Evolutionary conservation across 1,140 invertebrate genomes (phyloP), one percentile per base, ranked within the genome.

Genomic region (Archegozetes longisetosus): DNA sequence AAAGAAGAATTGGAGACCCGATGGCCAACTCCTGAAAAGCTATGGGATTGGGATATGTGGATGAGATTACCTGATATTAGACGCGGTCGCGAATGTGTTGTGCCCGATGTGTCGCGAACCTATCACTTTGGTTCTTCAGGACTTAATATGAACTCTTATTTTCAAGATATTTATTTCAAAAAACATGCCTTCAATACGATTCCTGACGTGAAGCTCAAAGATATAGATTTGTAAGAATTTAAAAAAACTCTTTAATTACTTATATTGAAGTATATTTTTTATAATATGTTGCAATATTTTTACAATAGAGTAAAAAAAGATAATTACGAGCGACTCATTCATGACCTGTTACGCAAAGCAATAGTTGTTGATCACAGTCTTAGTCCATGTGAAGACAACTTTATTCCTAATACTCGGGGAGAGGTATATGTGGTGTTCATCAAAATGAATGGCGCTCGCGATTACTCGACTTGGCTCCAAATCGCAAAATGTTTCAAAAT

Each of bases 1-100:
- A 80, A 81, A 69, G 74, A 79, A 54, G 80, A 82, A 65, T 68
- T 83, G 24, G 80, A 82, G 68, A 70, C 76, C 4, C 72, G 76
- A 56, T 83, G 81, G 81, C 81, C 81, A 2, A 78, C 79, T 79
- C 78, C 70, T 64, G 64, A 66, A 22, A 62, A 67, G 61, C 74
- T 75, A 70, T 82, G 80, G 80, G 81, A 83, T 67, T 83, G 81
- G 81, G 81, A 83, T 65, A 83, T 83, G 80, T 83, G 81, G 81
- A 81, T 83, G 78, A 67, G 80, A 52, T 68, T 77, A 46, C 73
- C 74, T 25, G 73, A 73, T 57, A 71, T 82, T 2, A 71, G 80
- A 2, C 78, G 78, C 63, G 76, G 75, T 9, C 67, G 81, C 57
- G 81, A 83, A 66, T 83, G 81, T 66, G 70, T 83, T 32, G 76